Evolutionary conservation across 2,113 vertebrate genomes (phyloP), one percentile per base, ranked within the genome.

Genomic region (Acinonyx jubatus): DNA sequence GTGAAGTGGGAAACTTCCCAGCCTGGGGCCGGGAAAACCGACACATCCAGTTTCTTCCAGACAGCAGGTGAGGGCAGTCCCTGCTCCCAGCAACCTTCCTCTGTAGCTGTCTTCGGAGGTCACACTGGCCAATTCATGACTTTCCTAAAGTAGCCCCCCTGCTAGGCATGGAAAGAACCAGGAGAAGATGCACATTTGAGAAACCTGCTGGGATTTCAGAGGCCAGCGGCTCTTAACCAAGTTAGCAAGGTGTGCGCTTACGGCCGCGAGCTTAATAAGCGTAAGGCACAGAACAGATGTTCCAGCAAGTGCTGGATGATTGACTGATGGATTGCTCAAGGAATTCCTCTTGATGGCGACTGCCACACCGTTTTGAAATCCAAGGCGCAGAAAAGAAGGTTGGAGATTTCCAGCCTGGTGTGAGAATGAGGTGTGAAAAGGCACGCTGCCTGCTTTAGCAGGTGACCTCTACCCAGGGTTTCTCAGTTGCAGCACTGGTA

Each of bases 241-340:
- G 92, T 87, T 31, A 95, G 90, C 92, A 89, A 94, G 84, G 57
- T 71, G 7, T 31, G 13, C 6, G 9, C 61, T 74, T 41, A 15
- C 0, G 1, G 86, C 10, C 2, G 38, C 8, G 6, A 78, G 80
- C 83, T 82, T 52, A 48, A 29, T 82, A 16, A 85, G 33, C 25
- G 5, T 38, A 1, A 4, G 76, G 78, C 88, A 85, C 33, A 0
- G 9, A 82, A 45, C 97, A 97, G 95, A 92, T 97, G 96, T 85
- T 96, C 83, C 18, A 18, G 21, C 76, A 88, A 96, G 87, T 57
- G 36, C 81, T 38, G 29, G 66, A 45, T 96, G 97, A 97, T 81
- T 94, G 94, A 76, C 92, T 97, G 96, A 98, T 93, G 84, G 86
- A 98, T 95, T 92, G 61, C 88, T 79, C 31, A 9, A 74, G 96